Conservation (phyloP, 2,888 invertebrate genomes). For the Zelleria hepariella region DNA sequence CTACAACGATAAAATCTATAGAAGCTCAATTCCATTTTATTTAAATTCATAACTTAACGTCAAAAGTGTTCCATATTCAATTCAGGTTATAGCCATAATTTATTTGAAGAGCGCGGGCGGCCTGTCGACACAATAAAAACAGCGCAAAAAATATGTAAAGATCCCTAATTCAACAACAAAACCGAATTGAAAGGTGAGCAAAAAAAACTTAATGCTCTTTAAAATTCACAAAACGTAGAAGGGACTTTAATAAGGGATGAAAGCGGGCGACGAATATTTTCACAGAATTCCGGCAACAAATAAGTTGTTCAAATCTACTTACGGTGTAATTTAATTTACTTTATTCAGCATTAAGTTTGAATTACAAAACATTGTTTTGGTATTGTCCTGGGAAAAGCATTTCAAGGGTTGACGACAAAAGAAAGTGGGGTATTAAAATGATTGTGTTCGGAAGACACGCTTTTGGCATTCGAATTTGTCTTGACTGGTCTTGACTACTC, state of each 20-base stretch:
- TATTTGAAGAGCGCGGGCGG: neutral
- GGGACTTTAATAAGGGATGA: neutral
- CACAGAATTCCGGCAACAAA: neutral
- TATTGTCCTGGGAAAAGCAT: neutral
- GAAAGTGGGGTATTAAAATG: too few relatives aligned
- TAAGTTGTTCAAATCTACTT: neutral
- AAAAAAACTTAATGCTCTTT: neutral
- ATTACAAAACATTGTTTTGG: neutral
- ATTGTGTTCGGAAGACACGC: too few relatives aligned
- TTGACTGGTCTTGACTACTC: too few relatives aligned
- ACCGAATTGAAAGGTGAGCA: neutral
- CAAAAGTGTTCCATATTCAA: too few relatives aligned
- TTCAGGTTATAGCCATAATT: too few relatives aligned
- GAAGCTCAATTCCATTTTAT: too few relatives aligned
- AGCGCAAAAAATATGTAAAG: neutral
- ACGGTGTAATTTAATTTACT: slow-evolving; percentile 1
- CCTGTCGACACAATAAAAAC: neutral
- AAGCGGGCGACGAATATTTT: neutral
- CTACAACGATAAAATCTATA: too few relatives aligned
- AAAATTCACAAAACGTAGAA: neutral
- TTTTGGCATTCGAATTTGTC: too few relatives aligned
- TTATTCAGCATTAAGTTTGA: too few relatives aligned
- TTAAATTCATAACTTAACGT: too few relatives aligned
- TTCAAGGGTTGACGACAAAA: too few relatives aligned
- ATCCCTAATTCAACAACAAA: neutral